Conservation (phyloP, 2,113 vertebrate species). For the Eclectus roratus region DNA sequence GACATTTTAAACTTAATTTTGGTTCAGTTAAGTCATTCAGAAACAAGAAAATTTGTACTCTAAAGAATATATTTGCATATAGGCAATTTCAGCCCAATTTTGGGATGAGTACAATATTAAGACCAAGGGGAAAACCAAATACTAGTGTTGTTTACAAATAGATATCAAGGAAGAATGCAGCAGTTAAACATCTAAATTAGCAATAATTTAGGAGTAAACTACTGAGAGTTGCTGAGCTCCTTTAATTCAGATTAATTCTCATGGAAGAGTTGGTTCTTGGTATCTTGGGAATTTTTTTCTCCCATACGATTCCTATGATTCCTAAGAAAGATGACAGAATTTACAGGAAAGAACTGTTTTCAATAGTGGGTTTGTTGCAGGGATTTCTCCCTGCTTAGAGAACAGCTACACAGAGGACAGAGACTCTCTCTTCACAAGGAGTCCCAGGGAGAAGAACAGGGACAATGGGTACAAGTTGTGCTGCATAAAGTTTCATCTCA, state of each 20-base stretch:
- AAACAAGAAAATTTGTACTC: background rate
- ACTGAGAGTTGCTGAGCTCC: background rate
- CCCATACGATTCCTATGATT: background rate
- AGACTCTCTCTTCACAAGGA: background rate
- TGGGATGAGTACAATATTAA: background rate
- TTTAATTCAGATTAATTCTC: background rate
- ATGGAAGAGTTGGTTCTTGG: background rate
- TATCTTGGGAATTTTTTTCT: background rate
- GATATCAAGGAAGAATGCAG: background rate
- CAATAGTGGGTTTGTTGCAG: background rate
- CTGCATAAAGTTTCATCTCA: background rate
- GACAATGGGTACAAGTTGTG: background rate
- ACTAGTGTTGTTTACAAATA: background rate
- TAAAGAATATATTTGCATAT: background rate
- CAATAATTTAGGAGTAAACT: background rate
- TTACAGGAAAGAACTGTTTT: background rate
- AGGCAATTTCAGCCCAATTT: background rate
- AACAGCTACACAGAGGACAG: background rate
- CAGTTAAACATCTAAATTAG: background rate
- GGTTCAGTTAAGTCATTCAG: background rate
- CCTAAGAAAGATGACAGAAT: background rate
- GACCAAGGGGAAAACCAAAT: background rate
- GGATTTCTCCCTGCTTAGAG: background rate
- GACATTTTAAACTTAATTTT: background rate
- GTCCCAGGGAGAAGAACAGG: background rate